Evolutionary conservation across 2,797 vertebrate species (phyloP).

Genomic region (Hafferia zeledoni): DNA sequence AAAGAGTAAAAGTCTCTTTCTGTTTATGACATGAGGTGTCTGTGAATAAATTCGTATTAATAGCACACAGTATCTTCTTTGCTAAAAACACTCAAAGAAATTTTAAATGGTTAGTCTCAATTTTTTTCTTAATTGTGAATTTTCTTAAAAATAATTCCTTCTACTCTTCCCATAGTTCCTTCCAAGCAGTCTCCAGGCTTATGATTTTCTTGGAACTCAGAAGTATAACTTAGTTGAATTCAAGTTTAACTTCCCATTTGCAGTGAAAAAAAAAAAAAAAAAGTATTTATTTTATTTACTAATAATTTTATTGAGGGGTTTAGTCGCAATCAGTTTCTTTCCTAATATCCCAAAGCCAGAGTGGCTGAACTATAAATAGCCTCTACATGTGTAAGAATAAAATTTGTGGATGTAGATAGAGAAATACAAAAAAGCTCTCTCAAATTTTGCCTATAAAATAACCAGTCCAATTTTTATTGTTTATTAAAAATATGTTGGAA

Average conservation of each 20-base stretch:
- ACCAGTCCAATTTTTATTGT: neutral
- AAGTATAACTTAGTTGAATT: neutral
- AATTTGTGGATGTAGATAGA: neutral
- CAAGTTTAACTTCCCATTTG: neutral
- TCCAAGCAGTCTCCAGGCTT: neutral
- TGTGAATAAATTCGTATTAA: neutral
- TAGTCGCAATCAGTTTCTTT: neutral
- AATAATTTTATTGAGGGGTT: neutral
- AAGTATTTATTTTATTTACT: neutral
- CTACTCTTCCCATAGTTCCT: rapidly evolving
- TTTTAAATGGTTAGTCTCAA: neutral
- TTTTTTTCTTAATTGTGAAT: neutral
- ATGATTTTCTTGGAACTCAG: neutral
- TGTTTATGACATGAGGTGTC: neutral
- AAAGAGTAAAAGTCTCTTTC: neutral
- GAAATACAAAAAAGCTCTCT: neutral
- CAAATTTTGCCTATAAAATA: neutral
- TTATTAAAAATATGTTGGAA: rapidly evolving
- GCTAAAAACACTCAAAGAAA: neutral
- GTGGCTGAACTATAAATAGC: neutral
- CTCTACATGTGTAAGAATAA: rapidly evolving
- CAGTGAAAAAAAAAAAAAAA: neutral
- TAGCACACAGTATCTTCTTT: rapidly evolving
- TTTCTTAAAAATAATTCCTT: neutral
- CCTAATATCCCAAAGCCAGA: neutral